Conservation (phyloP, 2,797 vertebrate genomes). For the Petrocephalus schoutedeni region DNA sequence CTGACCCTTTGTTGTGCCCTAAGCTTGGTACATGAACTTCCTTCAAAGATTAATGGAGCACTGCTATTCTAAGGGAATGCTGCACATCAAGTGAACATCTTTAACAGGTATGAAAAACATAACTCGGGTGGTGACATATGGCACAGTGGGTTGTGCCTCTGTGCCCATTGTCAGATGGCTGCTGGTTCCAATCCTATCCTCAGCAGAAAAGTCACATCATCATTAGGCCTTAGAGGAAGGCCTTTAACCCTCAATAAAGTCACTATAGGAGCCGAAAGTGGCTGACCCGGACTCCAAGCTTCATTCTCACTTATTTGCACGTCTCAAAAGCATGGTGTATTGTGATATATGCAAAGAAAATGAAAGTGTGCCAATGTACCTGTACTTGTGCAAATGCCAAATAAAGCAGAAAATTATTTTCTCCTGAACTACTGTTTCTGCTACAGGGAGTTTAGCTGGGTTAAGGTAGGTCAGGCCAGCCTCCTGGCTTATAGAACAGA, state of each 20-base stretch:
- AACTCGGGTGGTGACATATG: background rate
- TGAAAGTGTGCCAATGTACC: background rate
- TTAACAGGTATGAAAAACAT: background rate
- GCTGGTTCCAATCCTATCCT: background rate
- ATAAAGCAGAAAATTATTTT: background rate
- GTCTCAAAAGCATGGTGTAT: background rate
- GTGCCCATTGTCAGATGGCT: background rate
- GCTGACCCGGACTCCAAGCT: background rate
- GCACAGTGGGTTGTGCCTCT: background rate
- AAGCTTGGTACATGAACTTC: background rate
- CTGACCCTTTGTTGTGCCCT: background rate
- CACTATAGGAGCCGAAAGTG: background rate
- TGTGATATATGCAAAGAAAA: background rate
- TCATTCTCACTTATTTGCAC: background rate
- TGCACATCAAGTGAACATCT: background rate
- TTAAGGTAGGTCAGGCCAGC: background rate
- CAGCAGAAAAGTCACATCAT: background rate
- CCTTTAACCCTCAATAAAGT: background rate
- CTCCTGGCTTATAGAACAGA: background rate
- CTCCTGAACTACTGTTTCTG: background rate
- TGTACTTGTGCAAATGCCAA: background rate
- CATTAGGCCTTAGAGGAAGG: background rate
- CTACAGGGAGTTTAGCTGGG: background rate
- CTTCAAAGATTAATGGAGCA: background rate
- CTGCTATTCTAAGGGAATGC: too few relatives aligned